A percentile compares a stretch with the other conserved stretches of the same genome.
phyloP scores from a whole-genome alignment of 2,113 vertebrate genomes.

The chimpanzee (Pan troglodytes) region NHGRI_mPanTro3-v2.1_pri NC_086015.1:148934001-148934500 shows the following conservation, averaged over 20 bases:
- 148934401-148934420: not conserved
- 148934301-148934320: not conserved
- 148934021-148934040: not conserved
- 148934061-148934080: not conserved
- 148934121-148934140: not conserved
- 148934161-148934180: not conserved
- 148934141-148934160: not conserved
- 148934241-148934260: not conserved
- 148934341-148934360: not conserved
- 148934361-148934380: not conserved
- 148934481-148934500: not conserved
- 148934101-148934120: not conserved
- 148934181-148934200: not conserved
- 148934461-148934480: not conserved
- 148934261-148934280: not conserved
- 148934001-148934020: not conserved
- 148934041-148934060: not conserved
- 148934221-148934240: not conserved
- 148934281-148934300: not conserved
- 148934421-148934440: accelerated
- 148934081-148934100: not conserved
- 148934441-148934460: not conserved
- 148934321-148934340: not conserved
- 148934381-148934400: not conserved
- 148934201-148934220: not conserved